These are phyloP conservation scores for Micropoecilia bifurca DNA, from an alignment of 2,797 vertebrate genomes.

Conservation along the genomic window DNA sequence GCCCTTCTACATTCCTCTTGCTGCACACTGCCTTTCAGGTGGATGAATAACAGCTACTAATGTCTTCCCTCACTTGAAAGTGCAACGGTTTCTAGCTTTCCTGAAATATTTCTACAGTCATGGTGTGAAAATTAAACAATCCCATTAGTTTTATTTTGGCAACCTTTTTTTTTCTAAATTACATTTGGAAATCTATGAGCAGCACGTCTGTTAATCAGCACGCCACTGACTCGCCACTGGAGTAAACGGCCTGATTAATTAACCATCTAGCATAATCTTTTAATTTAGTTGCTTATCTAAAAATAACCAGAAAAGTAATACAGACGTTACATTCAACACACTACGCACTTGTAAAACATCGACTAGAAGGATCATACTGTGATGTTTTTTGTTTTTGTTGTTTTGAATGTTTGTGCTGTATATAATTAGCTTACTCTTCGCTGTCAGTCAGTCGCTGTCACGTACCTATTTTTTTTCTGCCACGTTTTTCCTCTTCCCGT, in stretches of 20 bases:
- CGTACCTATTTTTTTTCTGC: conserved; percentile 15
- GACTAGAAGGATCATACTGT: background rate
- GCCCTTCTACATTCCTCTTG: background rate
- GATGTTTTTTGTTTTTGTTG: background rate
- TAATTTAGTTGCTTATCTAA: background rate
- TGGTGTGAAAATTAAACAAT: background rate
- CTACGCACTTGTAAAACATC: background rate
- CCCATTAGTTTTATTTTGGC: background rate
- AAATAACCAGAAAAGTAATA: background rate
- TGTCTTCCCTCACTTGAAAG: background rate
- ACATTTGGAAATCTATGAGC: background rate
- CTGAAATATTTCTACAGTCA: background rate
- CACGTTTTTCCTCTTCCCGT: conserved; percentile 23
- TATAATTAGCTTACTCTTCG: background rate
- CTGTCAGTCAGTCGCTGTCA: background rate
- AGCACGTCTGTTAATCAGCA: background rate
- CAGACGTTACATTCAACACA: background rate
- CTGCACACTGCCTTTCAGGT: background rate
- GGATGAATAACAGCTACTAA: background rate
- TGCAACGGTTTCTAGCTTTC: background rate
- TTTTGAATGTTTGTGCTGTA: background rate
- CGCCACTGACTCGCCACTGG: background rate
- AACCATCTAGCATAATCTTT: background rate
- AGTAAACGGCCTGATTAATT: background rate
- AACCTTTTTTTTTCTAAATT: background rate